A percentile compares a stretch with the other conserved stretches of the same genome.
Evolutionary conservation across 2,113 vertebrate genomes (phyloP).

Genomic region (Callithrix jacchus): DNA sequence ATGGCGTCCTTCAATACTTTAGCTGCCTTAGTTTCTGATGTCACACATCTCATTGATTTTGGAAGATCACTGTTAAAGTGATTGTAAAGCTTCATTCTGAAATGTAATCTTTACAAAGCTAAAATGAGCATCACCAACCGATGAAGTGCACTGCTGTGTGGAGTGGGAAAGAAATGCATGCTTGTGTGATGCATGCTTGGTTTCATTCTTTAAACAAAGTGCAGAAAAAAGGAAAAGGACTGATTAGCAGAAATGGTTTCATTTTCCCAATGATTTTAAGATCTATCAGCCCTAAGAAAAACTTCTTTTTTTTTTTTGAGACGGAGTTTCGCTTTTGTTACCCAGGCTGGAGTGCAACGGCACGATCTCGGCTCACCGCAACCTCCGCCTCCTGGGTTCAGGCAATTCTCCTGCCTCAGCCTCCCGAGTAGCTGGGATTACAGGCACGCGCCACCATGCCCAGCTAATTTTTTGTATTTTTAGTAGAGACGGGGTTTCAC

Average conservation of each 20-base stretch:
- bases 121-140: too few relatives aligned
- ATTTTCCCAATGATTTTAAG: constrained; percentile 31
- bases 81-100: background rate
- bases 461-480: too few relatives aligned
- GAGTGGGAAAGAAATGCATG: background rate
- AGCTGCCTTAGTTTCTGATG: background rate
- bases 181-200: background rate
- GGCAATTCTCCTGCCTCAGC: too few relatives aligned
- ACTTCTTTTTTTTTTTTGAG: too few relatives aligned
- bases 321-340: too few relatives aligned
- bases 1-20: background rate
- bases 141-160: background rate
- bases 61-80: background rate
- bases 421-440: too few relatives aligned
- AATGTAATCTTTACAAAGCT: background rate
- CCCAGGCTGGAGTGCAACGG: too few relatives aligned
- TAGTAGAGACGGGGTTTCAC: too few relatives aligned
- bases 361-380: too few relatives aligned
- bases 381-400: too few relatives aligned
- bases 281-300: background rate
- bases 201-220: background rate
- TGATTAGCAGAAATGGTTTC: background rate
- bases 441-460: too few relatives aligned
- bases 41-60: background rate
- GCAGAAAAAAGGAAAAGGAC: background rate